Percentiles rank a stretch among this genome's conserved stretches.
Conservation (phyloP, 1,140 invertebrate species). For the Drosophila tropicalis region DNA sequence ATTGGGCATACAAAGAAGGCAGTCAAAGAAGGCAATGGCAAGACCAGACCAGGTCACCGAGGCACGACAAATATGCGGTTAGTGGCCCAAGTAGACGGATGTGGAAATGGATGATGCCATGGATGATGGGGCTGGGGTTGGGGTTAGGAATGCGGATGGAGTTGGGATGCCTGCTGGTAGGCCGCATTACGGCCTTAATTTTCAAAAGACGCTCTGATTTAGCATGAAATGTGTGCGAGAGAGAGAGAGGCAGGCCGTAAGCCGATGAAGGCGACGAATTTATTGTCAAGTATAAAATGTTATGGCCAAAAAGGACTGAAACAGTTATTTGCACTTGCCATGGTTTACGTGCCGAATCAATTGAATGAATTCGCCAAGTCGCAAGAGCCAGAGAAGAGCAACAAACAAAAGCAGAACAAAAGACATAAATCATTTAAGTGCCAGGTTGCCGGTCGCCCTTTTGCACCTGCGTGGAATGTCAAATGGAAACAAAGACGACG, state of each 20-base stretch:
- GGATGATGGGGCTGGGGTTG: not conserved
- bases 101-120: constrained; percentile 11
- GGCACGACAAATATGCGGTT: constrained; percentile 68
- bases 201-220: constrained; percentile 72
- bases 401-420: not conserved
- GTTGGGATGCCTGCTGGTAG: constrained; percentile 31
- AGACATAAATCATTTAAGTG: constrained; percentile 74
- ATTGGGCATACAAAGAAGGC: constrained; percentile 62
- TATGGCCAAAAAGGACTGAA: constrained; percentile 66
- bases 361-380: constrained; percentile 49
- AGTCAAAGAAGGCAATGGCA: not conserved
- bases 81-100: constrained; percentile 10
- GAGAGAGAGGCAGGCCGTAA: not conserved
- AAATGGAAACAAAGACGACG: constrained; percentile 57
- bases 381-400: not conserved
- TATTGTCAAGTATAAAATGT: constrained; percentile 77
- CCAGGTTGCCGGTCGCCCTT: constrained; percentile 3
- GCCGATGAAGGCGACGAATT: constrained; percentile 52
- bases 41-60: constrained; percentile 32
- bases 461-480: constrained; percentile 72
- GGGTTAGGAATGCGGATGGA: not conserved
- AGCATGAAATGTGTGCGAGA: constrained; percentile 24
- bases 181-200: constrained; percentile 63
- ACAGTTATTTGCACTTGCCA: constrained; percentile 78
- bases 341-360: constrained; percentile 76